Evolutionary conservation across 1,140 invertebrate species (phyloP), one percentile per base, ranked within the genome.

Genomic region (Probaryconus sp.): DNA sequence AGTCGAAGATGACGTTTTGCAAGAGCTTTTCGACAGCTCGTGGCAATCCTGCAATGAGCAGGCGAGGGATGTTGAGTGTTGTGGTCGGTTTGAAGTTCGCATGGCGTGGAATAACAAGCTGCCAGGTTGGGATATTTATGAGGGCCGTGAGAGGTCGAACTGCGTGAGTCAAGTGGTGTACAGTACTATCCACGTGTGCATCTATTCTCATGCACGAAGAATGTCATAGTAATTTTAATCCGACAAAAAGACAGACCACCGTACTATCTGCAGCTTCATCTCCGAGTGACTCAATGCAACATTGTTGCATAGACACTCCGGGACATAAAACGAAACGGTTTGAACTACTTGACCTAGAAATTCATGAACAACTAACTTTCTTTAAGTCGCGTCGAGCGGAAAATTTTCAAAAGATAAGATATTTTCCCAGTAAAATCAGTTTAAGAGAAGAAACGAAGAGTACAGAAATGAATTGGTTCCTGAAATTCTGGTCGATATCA

Each of bases 61-160:
- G 45, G 43, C 60, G 45, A 64, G 48, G 58, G 58, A 79, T 82
- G 83, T 82, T 74, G 84, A 80, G 77, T 81, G 77, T 81, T 81
- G 81, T 80, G 82, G 78, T 85, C 64, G 79, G 79, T 82, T 83
- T 77, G 78, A 84, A 82, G 83, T 82, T 81, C 68, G 79, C 64
- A 75, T 79, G 75, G 80, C 63, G 69, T 76, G 69, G 80, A 79
- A 81, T 87, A 86, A 87, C 85, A 85, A 86, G 84, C 85, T 85
- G 84, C 81, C 85, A 86, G 72, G 67, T 69, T 58, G 60, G 76
- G 76, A 87, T 85, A 85, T 87, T 86, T 87, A 86, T 84, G 81
- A 79, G 79, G 79, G 79, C 75, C 79, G 71, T 58, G 63, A 78
- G 71, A 79, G 84, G 84, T 85, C 83, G 81, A 74, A 78, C 64